Evolutionary conservation across 2,797 vertebrate species (phyloP).

Genomic region (Xyrichtys novacula): DNA sequence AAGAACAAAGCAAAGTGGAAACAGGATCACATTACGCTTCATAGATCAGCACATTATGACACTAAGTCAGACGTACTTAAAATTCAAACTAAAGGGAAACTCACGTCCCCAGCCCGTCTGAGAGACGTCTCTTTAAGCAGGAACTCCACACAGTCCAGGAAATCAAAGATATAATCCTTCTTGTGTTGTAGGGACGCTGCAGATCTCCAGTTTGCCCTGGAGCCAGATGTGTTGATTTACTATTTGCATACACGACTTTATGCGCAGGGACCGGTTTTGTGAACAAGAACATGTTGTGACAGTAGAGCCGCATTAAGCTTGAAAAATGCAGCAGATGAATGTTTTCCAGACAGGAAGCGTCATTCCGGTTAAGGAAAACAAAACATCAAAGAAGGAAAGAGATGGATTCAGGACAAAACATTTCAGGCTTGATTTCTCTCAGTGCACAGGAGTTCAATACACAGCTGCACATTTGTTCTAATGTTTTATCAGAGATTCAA

Average conservation of each 20-base stretch:
- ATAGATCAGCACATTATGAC: slow-evolving; percentile 12
- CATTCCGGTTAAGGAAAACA: not conserved
- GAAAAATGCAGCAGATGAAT: not conserved
- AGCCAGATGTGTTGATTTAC: slow-evolving; percentile 28
- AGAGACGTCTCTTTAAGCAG: slow-evolving; percentile 14
- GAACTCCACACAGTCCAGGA: slow-evolving; percentile 17
- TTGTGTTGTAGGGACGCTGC: slow-evolving; percentile 36
- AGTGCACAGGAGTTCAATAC: not conserved
- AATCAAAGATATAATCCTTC: slow-evolving; percentile 33
- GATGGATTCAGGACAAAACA: not conserved
- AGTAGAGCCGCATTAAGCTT: slow-evolving; percentile 2
- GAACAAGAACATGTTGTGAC: slow-evolving; percentile 20
- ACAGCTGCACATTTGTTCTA: not conserved
- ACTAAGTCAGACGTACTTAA: slow-evolving; percentile 7
- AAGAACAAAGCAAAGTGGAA: not conserved
- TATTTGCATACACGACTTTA: slow-evolving; percentile 28
- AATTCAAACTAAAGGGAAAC: slow-evolving; percentile 5
- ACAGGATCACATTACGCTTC: slow-evolving; percentile 4
- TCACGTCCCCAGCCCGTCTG: slow-evolving; percentile 4
- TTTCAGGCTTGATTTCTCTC: not conserved
- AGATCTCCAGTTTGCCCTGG: slow-evolving; percentile 34
- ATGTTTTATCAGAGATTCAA: no score
- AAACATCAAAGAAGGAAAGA: not conserved
- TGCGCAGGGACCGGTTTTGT: slow-evolving; percentile 13
- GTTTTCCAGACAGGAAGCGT: slow-evolving; percentile 2